These are phyloP conservation scores for Ophion costatus DNA, from an alignment of 2,888 invertebrate species.

Conservation along the genomic window DNA sequence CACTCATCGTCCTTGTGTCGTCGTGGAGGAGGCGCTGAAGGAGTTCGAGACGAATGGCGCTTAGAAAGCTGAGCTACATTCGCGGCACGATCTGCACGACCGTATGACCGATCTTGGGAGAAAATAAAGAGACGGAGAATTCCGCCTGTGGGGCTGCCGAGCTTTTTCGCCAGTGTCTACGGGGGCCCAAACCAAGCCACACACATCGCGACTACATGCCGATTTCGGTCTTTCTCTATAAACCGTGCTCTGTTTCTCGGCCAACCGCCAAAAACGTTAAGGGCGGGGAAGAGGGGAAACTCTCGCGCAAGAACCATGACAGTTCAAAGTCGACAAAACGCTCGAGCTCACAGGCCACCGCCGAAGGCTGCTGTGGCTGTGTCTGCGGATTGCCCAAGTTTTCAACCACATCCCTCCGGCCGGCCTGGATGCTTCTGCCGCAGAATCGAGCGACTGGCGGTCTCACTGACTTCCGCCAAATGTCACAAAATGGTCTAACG, in stretches of 20 bases:
- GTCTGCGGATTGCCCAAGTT: constrained; percentile 54
- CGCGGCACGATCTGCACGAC: constrained; percentile 54
- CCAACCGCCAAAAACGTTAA: constrained; percentile 63
- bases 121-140: constrained; percentile 10
- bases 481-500: constrained; percentile 37
- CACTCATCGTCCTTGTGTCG: constrained; percentile 43
- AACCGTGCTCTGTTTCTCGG: constrained; percentile 45
- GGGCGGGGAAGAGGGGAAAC: constrained; percentile 21
- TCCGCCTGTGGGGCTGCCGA: constrained; percentile 44
- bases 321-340: constrained; percentile 63
- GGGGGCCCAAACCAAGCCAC: constrained; percentile 5
- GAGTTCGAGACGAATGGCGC: constrained; percentile 55
- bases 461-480: constrained; percentile 31
- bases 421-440: constrained; percentile 28
- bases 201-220: constrained; percentile 25
- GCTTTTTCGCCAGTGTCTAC: constrained; percentile 57
- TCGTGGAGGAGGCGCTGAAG: constrained; percentile 39
- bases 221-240: constrained; percentile 26
- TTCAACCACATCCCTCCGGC: constrained; percentile 29
- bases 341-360: constrained; percentile 22
- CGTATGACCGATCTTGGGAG: constrained; percentile 38
- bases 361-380: constrained; percentile 11
- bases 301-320: constrained; percentile 45
- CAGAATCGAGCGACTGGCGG: constrained; percentile 38
- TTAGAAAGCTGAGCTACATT: constrained; percentile 51